Percentiles rank a stretch among this genome's conserved stretches.
phyloP scores from a whole-genome alignment of 2,888 invertebrate genomes.

The Exocentrus adspersus region DNA sequence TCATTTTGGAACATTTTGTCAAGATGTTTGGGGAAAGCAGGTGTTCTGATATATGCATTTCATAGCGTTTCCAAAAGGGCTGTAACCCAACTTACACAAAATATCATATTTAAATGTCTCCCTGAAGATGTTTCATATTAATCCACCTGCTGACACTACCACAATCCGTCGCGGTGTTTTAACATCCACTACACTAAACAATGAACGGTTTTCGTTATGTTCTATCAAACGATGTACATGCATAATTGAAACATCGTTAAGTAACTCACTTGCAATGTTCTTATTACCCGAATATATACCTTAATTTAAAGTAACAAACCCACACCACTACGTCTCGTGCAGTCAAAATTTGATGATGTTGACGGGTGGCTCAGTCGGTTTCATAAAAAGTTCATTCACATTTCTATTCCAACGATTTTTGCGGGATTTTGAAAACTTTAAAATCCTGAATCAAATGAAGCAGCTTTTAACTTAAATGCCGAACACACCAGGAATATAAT shows the following conservation, averaged over 20 bases:
- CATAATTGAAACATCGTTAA: constrained; percentile 36
- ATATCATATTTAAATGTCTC: constrained; percentile 55
- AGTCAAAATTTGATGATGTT: constrained; percentile 61
- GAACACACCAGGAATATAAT: too few relatives aligned
- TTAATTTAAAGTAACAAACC: constrained; percentile 44
- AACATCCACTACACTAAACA: constrained; percentile 51
- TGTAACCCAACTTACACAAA: constrained; percentile 64
- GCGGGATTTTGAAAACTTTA: constrained; percentile 27
- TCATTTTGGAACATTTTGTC: constrained; percentile 78
- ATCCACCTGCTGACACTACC: constrained; percentile 61
- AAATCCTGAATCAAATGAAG: constrained; percentile 1
- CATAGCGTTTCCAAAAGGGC: constrained; percentile 68
- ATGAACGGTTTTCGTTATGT: constrained; percentile 43
- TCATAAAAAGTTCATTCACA: constrained; percentile 57
- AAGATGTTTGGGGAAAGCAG: constrained; percentile 72
- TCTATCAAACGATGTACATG: constrained; percentile 40
- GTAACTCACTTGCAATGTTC: constrained; percentile 39
- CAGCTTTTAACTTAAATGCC: background rate
- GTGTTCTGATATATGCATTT: constrained; percentile 70
- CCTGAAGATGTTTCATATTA: constrained; percentile 55
- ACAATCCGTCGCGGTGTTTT: constrained; percentile 52
- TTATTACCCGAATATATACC: constrained; percentile 49
- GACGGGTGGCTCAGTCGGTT: constrained; percentile 60
- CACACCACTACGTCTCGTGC: constrained; percentile 51
- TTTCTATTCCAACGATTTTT: constrained; percentile 46